Evolutionary conservation across 2,888 invertebrate genomes (phyloP), one percentile per base, ranked within the genome.

Genomic region (Lycia hirtaria): DNA sequence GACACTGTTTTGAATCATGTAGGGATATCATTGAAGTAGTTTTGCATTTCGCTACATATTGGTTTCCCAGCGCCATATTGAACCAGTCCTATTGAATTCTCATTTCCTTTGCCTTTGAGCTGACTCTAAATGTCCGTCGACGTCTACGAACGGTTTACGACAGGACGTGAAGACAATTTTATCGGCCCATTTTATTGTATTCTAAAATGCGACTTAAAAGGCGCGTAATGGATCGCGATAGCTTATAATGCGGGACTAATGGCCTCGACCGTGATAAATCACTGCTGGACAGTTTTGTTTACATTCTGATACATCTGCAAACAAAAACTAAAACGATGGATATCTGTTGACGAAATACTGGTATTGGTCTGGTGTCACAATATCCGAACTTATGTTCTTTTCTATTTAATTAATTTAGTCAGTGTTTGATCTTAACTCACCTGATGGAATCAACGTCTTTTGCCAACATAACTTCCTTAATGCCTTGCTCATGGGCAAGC

Each of bases 131-230:
- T 53, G 17, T n/a, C 24, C 35, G 24, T 7, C 24, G 24, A 47
- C n/a, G 54, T 52, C 50, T 45, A 59, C 61, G 32, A 56, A 51
- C 51, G 52, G 43, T 62, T 56, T 62, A 62, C 53, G 55, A 63
- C 44, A 52, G 48, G 50, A 60, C 52, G 55, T 56, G 56, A 55
- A 57, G 48, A 53, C 55, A 51, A 58, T 60, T 65, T 56, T 54
- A 59, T 49, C 48, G 56, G 49, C 38, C 26, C 28, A 48, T 57
- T 60, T 60, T 58, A 56, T 60, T 62, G 60, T 60, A 55, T 61
- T 56, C 59, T 45, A 45, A 53, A 62, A 54, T 38, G 52, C 50
- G 45, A 57, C 56, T 53, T 35, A 52, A 53, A 58, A 58, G 57
- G 52, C 57, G 30, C 22, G 52, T 58, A 60, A 56, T 56, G 56